These are phyloP conservation scores for Odontesthes bonariensis DNA, from an alignment of 2,113 vertebrate species.

Conservation along the genomic window DNA sequence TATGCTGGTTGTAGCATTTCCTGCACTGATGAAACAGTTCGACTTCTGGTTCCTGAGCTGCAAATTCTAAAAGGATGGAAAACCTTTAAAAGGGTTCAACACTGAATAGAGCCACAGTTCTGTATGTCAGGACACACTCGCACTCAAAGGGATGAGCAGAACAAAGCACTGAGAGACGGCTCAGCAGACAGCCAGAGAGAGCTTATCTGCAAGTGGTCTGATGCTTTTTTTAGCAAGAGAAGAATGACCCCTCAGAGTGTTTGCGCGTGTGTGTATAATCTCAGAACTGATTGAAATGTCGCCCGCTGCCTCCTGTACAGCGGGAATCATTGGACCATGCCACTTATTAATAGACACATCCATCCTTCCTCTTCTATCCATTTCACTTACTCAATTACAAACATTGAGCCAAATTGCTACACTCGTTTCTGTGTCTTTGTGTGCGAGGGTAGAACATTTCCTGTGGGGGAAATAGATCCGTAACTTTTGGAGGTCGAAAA, in stretches of 20 bases:
- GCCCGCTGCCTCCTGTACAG: slow-evolving; percentile 1
- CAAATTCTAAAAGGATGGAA: neutral
- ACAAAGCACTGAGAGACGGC: slow-evolving; percentile 11
- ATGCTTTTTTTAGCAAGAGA: neutral
- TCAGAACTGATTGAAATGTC: slow-evolving; percentile 39
- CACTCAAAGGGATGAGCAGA: slow-evolving; percentile 2
- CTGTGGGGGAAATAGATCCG: neutral
- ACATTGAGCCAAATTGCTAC: slow-evolving; percentile 5
- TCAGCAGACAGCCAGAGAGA: slow-evolving; percentile 15
- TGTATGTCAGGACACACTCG: too few relatives aligned
- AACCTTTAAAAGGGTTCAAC: neutral
- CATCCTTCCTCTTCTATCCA: slow-evolving; percentile 3
- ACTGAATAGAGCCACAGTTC: too few relatives aligned
- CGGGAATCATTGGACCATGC: slow-evolving; percentile 7
- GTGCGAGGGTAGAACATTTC: neutral
- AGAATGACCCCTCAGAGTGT: neutral
- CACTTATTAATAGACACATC: slow-evolving; percentile 14
- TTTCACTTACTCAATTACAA: slow-evolving; percentile 22
- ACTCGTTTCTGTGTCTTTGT: neutral
- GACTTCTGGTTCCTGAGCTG: slow-evolving; percentile 9
- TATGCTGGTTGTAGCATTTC: too few relatives aligned
- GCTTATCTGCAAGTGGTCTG: neutral
- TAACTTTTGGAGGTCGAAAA: too few relatives aligned
- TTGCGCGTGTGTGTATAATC: slow-evolving; percentile 11
- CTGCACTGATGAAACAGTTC: neutral